phyloP scores from a whole-genome alignment of 1,140 invertebrate species.

The Pseudomyrmex sp. region DNA sequence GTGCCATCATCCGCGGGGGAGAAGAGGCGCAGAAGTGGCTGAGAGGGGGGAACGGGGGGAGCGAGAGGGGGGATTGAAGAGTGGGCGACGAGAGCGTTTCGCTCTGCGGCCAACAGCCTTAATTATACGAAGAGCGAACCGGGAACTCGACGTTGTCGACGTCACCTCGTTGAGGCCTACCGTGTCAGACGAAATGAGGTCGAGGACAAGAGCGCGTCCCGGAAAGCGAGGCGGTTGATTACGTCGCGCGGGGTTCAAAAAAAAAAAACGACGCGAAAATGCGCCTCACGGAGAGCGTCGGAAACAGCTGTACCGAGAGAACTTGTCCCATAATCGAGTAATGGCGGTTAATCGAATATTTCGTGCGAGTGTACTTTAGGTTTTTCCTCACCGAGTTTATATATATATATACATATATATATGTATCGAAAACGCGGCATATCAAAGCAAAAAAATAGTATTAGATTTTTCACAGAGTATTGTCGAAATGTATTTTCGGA shows the following conservation, averaged over 20 bases:
- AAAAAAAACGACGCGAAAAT: conserved; percentile 10
- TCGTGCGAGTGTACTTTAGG: neutral
- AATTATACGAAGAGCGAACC: conserved; percentile 74
- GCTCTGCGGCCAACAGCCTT: conserved; percentile 67
- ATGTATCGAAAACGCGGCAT: too few species aligned
- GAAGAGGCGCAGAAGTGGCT: conserved; percentile 3
- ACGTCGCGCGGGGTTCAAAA: neutral
- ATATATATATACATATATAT: too few species aligned
- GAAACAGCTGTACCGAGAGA: neutral
- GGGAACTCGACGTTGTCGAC: conserved; percentile 31
- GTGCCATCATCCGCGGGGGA: conserved; percentile 60
- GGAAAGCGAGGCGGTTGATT: neutral
- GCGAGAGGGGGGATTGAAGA: too few species aligned
- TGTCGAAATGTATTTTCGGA: neutral
- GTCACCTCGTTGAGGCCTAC: conserved; percentile 61
- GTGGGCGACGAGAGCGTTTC: conserved; percentile 49
- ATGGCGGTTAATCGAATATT: conserved; percentile 8
- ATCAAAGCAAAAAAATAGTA: neutral
- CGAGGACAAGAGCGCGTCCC: conserved; percentile 64
- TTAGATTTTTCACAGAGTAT: conserved; percentile 22
- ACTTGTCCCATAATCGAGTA: neutral
- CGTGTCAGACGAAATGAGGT: conserved; percentile 66
- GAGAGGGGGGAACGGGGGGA: neutral
- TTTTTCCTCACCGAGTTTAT: neutral
- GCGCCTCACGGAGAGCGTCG: neutral